A percentile compares a stretch with the other conserved stretches of the same genome.
phyloP scores from a whole-genome alignment of 2,888 invertebrate genomes.

The Anaspis maculata region DNA sequence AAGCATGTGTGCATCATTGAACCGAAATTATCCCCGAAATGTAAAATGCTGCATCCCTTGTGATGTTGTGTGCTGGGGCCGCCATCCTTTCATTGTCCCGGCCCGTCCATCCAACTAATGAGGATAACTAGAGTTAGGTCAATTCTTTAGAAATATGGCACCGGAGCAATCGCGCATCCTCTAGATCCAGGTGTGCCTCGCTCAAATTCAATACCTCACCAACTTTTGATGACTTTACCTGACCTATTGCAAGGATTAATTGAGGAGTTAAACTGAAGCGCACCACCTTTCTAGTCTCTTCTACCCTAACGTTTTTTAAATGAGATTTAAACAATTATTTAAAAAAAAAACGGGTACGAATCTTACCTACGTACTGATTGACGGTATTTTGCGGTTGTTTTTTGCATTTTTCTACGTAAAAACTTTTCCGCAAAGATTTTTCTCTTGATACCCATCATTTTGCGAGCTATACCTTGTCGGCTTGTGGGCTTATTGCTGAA shows the following conservation, averaged over 20 bases:
- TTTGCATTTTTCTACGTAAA: no score
- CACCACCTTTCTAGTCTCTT: background rate
- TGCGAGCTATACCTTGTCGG: no score
- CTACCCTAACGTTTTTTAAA: no score
- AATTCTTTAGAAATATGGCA: slow-evolving; percentile 36
- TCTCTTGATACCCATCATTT: no score
- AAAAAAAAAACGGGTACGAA: no score
- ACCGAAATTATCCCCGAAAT: slow-evolving; percentile 29
- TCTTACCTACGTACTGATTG: no score
- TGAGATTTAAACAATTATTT: no score
- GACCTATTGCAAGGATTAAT: slow-evolving; percentile 25
- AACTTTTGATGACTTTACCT: slow-evolving; percentile 26
- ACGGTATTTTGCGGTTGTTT: no score
- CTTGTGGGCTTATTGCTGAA: no score
- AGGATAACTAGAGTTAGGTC: slow-evolving; percentile 44
- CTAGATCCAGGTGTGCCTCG: slow-evolving; percentile 35
- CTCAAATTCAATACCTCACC: slow-evolving; percentile 11
- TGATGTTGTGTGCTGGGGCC: slow-evolving; percentile 24
- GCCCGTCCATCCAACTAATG: slow-evolving; percentile 39
- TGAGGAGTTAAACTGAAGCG: slow-evolving; percentile 22
- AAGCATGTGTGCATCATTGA: slow-evolving; percentile 29
- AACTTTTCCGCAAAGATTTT: no score
- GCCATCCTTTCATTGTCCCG: slow-evolving; percentile 33
- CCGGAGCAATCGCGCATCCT: slow-evolving; percentile 27
- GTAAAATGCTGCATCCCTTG: slow-evolving; percentile 23